Evolutionary conservation across 2,888 invertebrate species (phyloP), one percentile per base, ranked within the genome.

Genomic region (Ichneumoninae sp.): DNA sequence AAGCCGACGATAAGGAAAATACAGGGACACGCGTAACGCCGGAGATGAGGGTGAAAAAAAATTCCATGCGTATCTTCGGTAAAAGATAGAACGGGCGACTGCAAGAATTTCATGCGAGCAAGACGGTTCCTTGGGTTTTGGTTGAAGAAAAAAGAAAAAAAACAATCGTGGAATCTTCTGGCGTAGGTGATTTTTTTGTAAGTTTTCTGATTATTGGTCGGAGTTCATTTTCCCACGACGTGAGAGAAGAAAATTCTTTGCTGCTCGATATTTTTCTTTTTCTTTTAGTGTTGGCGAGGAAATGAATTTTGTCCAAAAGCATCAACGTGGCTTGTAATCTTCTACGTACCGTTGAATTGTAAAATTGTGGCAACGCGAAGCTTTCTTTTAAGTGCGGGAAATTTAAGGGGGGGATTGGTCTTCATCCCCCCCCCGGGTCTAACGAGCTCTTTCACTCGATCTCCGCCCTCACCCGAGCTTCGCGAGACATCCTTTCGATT

Each of bases 401-500:
- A 40, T 40, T 66, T 63, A 8, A 7, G n/a, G 40, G 13, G 60
- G 16, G 16, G 44, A 44, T 33, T 63, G 60, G 30, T 33, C 60
- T 30, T 63, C 16, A 63, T 63, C 33, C 33, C 26, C 30, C 66
- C n/a, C n/a, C n/a, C n/a, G 3, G 3, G 19, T 40, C 66, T 66
- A 40, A 66, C 66, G 40, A 66, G 66, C 66, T 66, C 66, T 19
- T 66, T 66, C 40, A 66, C 40, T 66, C 22, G 19, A 36, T 66
- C 19, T 36, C 66, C 36, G 40, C 40, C 22, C 8, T 8, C 66
- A 8, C 13, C 40, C 66, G 40, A 40, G 8, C 66, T 66, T 7
- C 40, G 19, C 66, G 66, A 60, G 73, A 44, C 22, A 60, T 57
- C 22, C 33, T 36, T 33, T 74, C 73, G 60, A 74, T 74, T 74